These are phyloP conservation scores for Probaryconus sp. DNA, from an alignment of 1,140 invertebrate genomes.

Conservation along the genomic window DNA sequence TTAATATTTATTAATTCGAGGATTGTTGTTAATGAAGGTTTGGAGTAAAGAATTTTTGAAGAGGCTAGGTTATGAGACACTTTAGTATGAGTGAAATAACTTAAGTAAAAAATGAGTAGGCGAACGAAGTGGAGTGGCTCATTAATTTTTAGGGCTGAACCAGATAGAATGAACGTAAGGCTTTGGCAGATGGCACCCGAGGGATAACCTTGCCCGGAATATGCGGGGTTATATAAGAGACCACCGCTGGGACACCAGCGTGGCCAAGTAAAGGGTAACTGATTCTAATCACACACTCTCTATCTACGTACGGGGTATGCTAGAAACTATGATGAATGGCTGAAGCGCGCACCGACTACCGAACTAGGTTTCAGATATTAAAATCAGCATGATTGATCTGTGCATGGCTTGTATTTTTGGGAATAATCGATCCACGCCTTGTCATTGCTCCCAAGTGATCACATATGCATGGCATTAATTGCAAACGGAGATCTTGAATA, in stretches of 20 bases:
- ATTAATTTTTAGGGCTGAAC: constrained; percentile 34
- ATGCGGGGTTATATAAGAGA: constrained; percentile 49
- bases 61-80: constrained; percentile 18
- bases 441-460: constrained; percentile 45
- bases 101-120: constrained; percentile 42
- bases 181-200: constrained; percentile 61
- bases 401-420: constrained; percentile 46
- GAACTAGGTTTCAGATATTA: constrained; percentile 52
- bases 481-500: not conserved
- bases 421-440: constrained; percentile 52
- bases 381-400: constrained; percentile 63
- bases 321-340: constrained; percentile 58
- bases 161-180: constrained; percentile 43
- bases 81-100: not conserved
- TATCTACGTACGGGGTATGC: constrained; percentile 36
- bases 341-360: constrained; percentile 54
- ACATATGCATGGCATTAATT: constrained; percentile 9
- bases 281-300: constrained; percentile 60
- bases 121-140: constrained; percentile 14
- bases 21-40: no score
- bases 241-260: constrained; percentile 52
- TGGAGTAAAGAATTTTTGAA: constrained; percentile 16
- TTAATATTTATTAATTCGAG: no score
- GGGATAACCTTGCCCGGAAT: constrained; percentile 55
- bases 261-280: constrained; percentile 63